Evolutionary conservation across 2,113 vertebrate genomes (phyloP).

Genomic region (Smithornis capensis): DNA sequence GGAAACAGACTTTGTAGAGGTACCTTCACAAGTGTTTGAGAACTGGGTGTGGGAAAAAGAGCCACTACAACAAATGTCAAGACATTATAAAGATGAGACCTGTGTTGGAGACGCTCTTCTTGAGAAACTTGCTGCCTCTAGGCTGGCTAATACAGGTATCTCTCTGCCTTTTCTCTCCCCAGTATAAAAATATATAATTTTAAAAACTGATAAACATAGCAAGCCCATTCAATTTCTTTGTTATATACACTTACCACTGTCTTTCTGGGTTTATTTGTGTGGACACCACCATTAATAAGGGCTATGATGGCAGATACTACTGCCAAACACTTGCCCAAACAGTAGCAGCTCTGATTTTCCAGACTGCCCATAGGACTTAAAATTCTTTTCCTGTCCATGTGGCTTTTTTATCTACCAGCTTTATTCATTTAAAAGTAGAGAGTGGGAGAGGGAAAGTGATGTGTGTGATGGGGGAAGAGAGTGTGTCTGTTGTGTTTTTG

Average conservation of each 20-base stretch:
- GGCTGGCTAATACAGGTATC: constrained; percentile 91
- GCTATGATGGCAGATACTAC: not conserved
- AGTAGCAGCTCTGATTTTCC: not conserved
- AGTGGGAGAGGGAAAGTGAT: rapidly evolving
- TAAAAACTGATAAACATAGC: not conserved
- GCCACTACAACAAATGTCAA: constrained; percentile 86
- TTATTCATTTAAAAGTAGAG: not conserved
- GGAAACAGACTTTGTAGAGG: constrained; percentile 95
- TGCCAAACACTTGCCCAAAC: not conserved
- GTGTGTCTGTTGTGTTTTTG: not conserved
- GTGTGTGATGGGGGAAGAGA: not conserved
- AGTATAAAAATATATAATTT: not conserved
- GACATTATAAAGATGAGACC: constrained; percentile 87
- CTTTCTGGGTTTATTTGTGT: not conserved
- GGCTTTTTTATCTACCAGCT: not conserved
- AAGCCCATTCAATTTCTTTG: not conserved
- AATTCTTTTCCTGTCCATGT: not conserved
- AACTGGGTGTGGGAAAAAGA: constrained; percentile 97
- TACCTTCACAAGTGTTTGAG: constrained; percentile 95
- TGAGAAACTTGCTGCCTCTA: constrained; percentile 88
- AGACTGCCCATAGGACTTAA: not conserved
- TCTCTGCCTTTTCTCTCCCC: not conserved
- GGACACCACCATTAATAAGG: not conserved
- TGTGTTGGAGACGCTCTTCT: constrained; percentile 81
- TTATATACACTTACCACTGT: not conserved